A percentile compares a stretch with the other conserved stretches of the same genome.
phyloP scores from a whole-genome alignment of 2,113 vertebrate species.

The Enhydra lutris region DNA sequence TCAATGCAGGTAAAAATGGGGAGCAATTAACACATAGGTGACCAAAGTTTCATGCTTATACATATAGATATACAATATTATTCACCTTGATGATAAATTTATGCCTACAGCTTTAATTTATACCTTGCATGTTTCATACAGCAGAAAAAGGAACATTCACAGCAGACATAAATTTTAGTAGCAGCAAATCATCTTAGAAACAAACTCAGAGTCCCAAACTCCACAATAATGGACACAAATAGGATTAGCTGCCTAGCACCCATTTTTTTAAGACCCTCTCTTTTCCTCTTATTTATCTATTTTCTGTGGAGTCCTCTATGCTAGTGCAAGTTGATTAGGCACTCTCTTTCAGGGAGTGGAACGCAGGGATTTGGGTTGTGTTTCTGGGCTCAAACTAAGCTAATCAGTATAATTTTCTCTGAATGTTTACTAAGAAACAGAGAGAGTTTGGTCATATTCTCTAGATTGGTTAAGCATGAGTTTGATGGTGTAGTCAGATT shows the following conservation, averaged over 20 bases:
- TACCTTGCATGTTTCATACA: background rate
- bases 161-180: background rate
- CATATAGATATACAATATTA: background rate
- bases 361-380: fast-evolving
- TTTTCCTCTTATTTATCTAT: background rate
- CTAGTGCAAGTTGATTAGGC: background rate
- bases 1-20: background rate
- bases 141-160: background rate
- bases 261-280: background rate
- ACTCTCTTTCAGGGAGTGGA: background rate
- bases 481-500: background rate
- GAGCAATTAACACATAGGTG: background rate
- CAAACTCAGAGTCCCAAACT: background rate
- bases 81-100: background rate
- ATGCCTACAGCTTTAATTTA: background rate
- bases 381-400: background rate
- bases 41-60: background rate
- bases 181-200: background rate
- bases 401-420: background rate
- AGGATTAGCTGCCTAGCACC: background rate
- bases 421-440: background rate
- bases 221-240: background rate
- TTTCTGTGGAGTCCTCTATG: background rate
- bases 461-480: background rate
- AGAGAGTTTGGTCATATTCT: background rate